These are phyloP conservation scores for Meghimatium bilineatum DNA, from an alignment of 2,888 invertebrate genomes.

Conservation along the genomic window DNA sequence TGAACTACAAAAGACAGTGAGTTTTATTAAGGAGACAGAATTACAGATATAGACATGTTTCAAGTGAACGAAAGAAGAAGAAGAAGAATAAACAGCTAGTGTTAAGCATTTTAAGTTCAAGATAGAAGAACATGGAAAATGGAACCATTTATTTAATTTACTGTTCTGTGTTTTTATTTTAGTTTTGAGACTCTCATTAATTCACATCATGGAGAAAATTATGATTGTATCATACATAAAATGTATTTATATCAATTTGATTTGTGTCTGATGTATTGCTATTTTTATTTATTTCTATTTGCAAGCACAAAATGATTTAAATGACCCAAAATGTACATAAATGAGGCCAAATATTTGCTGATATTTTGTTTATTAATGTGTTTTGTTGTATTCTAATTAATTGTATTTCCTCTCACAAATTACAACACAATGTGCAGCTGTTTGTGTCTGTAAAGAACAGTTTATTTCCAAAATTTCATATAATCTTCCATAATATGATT, in stretches of 20 bases:
- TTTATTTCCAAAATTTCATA: background rate
- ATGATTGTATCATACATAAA: background rate
- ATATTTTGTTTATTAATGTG: background rate
- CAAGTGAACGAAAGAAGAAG: too few species aligned
- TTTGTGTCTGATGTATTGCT: background rate
- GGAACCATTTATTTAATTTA: background rate
- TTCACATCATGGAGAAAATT: background rate
- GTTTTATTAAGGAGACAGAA: too few species aligned
- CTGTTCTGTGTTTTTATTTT: background rate
- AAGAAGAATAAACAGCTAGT: too few species aligned
- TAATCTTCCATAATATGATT: background rate
- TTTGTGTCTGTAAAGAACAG: background rate
- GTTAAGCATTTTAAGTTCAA: background rate
- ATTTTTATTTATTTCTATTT: constrained; percentile 11
- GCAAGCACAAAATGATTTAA: background rate
- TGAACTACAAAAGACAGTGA: too few species aligned
- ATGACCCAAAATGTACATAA: background rate
- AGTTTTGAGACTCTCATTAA: background rate
- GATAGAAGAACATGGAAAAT: background rate
- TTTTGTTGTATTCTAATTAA: background rate
- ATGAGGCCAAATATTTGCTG: background rate
- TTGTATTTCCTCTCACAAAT: background rate
- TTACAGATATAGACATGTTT: too few species aligned
- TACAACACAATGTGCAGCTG: background rate
- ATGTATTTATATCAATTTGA: too few species aligned